Percentiles rank a stretch among this genome's conserved stretches.
Conservation (phyloP, 1,140 invertebrate species). For the Drosophila malerkotliana region DNA sequence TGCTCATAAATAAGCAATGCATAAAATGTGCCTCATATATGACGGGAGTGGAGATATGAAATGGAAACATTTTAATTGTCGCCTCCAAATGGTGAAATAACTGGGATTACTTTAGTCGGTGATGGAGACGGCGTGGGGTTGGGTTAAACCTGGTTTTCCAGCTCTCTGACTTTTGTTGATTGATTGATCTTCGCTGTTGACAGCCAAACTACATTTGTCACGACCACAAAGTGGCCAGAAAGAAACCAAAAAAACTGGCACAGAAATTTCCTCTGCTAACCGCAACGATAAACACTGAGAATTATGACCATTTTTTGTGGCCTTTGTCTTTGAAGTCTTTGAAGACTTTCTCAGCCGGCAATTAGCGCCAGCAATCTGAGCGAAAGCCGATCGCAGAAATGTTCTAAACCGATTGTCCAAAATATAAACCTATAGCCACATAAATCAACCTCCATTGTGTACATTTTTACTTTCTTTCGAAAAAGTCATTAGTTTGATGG, state of each 20-base stretch:
- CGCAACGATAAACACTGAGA: conserved; percentile 15
- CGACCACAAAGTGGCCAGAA: conserved; percentile 17
- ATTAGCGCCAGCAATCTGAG: conserved; percentile 24
- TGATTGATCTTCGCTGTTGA: conserved; percentile 56
- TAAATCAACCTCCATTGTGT: conserved; percentile 5
- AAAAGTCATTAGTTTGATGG: conserved; percentile 28
- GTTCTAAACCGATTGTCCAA: conserved; percentile 32
- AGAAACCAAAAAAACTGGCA: conserved; percentile 48
- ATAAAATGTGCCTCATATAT: conserved; percentile 34
- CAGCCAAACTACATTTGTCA: conserved; percentile 71
- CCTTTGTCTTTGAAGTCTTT: conserved; percentile 26
- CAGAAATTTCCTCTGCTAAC: conserved; percentile 29
- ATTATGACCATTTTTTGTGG: conserved; percentile 31
- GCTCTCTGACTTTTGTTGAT: conserved; percentile 36
- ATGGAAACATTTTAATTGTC: conserved; percentile 74
- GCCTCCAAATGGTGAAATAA: conserved; percentile 61
- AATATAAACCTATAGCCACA: conserved; percentile 4
- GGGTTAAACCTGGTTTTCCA: conserved; percentile 43
- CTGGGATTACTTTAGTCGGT: conserved; percentile 32
- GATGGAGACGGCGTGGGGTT: neutral
- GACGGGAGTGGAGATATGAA: conserved; percentile 15
- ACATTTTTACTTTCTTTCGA: conserved; percentile 25
- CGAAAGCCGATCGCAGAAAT: conserved; percentile 13
- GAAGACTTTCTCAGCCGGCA: conserved; percentile 35
- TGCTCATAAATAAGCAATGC: conserved; percentile 49